Evolutionary conservation across 2,113 vertebrate genomes (phyloP).

Genomic region (Tautogolabrus adspersus): DNA sequence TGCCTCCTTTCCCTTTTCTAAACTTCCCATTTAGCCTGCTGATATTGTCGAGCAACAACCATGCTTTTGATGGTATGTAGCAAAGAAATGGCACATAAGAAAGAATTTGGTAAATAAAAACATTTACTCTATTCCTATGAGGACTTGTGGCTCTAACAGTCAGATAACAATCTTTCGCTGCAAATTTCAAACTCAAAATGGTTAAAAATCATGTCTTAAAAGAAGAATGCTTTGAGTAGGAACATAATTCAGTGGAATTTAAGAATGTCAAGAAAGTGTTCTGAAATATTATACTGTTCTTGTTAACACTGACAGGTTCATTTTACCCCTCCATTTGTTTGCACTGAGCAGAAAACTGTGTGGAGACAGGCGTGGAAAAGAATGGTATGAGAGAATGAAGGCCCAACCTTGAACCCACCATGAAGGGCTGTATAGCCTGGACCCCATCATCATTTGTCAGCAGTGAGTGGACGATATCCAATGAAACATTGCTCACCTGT

Average conservation of each 20-base stretch:
- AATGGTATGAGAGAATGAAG: constrained; percentile 27
- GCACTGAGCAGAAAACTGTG: not conserved
- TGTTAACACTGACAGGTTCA: constrained; percentile 21
- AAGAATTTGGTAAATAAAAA: too few species aligned
- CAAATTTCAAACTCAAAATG: not conserved
- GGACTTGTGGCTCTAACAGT: too few species aligned
- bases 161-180: not conserved
- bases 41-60: constrained; percentile 12
- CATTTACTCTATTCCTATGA: too few species aligned
- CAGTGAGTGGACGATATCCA: constrained; percentile 53
- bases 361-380: not conserved
- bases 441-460: constrained; percentile 53
- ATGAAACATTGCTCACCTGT: constrained; percentile 41
- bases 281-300: constrained; percentile 17
- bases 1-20: constrained; percentile 24
- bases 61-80: too few species aligned
- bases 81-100: too few species aligned
- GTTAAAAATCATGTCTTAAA: not conserved
- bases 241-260: constrained; percentile 30
- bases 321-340: constrained; percentile 10
- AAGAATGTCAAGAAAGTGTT: constrained; percentile 20
- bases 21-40: constrained; percentile 12
- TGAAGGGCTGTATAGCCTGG: constrained; percentile 36
- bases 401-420: constrained; percentile 60
- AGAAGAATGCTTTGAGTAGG: constrained; percentile 2